Evolutionary conservation across 1,140 invertebrate species (phyloP), one percentile per base, ranked within the genome.

Genomic region (Eriosoma lanigerum): DNA sequence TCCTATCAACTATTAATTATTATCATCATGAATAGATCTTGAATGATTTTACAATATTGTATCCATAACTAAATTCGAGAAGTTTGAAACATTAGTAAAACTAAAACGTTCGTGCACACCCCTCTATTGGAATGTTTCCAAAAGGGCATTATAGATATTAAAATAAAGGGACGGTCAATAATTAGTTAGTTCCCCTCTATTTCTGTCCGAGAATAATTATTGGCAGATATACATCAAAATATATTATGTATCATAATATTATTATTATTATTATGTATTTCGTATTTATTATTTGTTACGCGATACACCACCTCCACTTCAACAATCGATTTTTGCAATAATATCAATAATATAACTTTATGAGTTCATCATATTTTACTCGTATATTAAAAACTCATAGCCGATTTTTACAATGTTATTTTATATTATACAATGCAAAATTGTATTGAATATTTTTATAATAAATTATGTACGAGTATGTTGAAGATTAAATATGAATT

Each of bases 131-230:
- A 72, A 72, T 72, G 17, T 24, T 24, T 52, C 68, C 68, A 72
- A 50, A 70, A 72, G 48, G 26, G 48, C 48, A 52, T 72, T 72
- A 72, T 72, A 72, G 48, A 72, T 52, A 72, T 72, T 72, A 72
- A 72, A 72, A 52, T 52, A 52, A 70, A 17, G 26, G 68, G 32
- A 38, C 32, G 32, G 3, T 24, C 0, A 72, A 72, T 72, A 72
- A 72, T 72, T 72, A 72, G 68, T 72, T 50, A 8, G 17, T 52
- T 9, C 29, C 46, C 0, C 9, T 6, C 48, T 1, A 0, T 29
- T 4, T 19, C 24, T 52, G 9, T 72, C 9, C 17, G 2, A 13
- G 19, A 29, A 38, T 38, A 38, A 72, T 13, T 52, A 72, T 52
- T 72, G 24, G 48, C 46, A 52, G 29, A 17, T 52, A 52, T 50